Conservation (phyloP, 2,888 invertebrate species). For the Antheraea assamensis region DNA sequence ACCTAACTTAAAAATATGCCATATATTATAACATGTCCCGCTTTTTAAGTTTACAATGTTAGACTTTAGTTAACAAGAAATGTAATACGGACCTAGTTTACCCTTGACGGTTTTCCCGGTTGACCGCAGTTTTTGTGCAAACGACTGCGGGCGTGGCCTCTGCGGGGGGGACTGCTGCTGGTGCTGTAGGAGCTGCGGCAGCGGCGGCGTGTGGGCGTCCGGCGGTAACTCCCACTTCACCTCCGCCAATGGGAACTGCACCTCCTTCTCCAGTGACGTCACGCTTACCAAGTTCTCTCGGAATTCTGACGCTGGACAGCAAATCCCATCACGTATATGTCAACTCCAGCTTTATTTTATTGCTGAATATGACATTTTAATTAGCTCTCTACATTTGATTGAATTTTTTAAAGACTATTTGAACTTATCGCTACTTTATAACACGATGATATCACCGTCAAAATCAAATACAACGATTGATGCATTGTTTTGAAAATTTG, state of each 20-base stretch:
- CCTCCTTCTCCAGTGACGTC: conserved; percentile 67
- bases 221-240: conserved; percentile 60
- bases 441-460: too few relatives aligned
- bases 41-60: too few relatives aligned
- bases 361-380: neutral
- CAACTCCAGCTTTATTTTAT: neutral
- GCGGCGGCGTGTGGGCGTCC: conserved; percentile 36
- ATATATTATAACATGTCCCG: too few relatives aligned
- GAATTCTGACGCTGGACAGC: conserved; percentile 81
- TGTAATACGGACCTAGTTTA: conserved; percentile 66
- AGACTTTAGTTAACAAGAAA: too few relatives aligned
- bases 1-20: too few relatives aligned
- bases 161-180: conserved; percentile 39
- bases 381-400: too few relatives aligned
- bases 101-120: conserved; percentile 93
- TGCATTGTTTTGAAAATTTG: too few relatives aligned
- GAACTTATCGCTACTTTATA: too few relatives aligned
- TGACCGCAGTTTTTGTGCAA: conserved; percentile 92
- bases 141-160: conserved; percentile 88
- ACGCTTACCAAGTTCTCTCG: conserved; percentile 82
- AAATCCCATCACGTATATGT: neutral
- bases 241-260: conserved; percentile 56
- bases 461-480: too few relatives aligned
- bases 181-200: conserved; percentile 39
- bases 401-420: too few relatives aligned